These are phyloP conservation scores for Erythrolamprus reginae DNA, from an alignment of 2,113 vertebrate species.

Conservation along the genomic window DNA sequence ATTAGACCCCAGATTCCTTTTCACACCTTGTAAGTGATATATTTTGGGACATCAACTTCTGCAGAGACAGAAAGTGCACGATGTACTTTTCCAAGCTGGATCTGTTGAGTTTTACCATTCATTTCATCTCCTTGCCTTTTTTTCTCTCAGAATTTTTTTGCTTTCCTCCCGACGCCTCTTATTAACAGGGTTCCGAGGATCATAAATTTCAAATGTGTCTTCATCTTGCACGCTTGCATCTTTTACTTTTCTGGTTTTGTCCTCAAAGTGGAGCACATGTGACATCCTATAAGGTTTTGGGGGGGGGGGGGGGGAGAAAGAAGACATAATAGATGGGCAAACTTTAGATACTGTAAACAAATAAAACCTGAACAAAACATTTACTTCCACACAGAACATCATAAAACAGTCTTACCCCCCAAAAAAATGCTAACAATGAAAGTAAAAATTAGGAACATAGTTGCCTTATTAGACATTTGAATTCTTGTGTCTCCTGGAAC, in stretches of 20 bases:
- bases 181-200: conserved; percentile 95
- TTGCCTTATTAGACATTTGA: background rate
- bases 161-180: conserved; percentile 94
- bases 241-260: conserved; percentile 93
- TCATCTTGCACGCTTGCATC: conserved; percentile 94
- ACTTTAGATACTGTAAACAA: background rate
- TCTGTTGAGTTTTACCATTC: conserved; percentile 34
- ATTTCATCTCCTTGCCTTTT: conserved; percentile 83
- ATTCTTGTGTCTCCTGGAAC: background rate
- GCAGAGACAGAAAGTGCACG: conserved; percentile 30
- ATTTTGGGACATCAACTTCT: conserved; percentile 44
- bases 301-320: too few relatives aligned
- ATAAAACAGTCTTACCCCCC: background rate
- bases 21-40: conserved; percentile 47
- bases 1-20: conserved; percentile 57
- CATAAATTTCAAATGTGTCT: conserved; percentile 97
- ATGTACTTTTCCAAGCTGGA: conserved; percentile 45
- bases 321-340: background rate
- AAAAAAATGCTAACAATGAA: background rate
- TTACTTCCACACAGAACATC: background rate
- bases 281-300: conserved; percentile 82
- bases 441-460: background rate
- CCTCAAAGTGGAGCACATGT: conserved; percentile 94
- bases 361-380: background rate
- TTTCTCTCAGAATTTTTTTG: conserved; percentile 95